Conservation (phyloP, 2,113 vertebrate genomes). For the Picathartes gymnocephalus region DNA sequence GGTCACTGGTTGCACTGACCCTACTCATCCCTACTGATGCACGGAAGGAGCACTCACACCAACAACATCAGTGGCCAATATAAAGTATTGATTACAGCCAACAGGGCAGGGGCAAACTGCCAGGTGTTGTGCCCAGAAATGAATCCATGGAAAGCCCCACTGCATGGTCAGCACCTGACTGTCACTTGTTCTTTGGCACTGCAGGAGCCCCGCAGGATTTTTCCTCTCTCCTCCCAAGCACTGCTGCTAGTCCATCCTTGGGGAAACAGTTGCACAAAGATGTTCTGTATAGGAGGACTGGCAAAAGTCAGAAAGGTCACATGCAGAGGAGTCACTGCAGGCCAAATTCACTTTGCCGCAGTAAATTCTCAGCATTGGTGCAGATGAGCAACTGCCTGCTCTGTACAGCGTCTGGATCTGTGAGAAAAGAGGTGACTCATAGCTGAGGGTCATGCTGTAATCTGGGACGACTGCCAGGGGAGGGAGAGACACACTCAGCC, state of each 20-base stretch:
- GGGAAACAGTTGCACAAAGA: neutral
- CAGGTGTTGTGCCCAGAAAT: neutral
- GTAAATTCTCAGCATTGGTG: neutral
- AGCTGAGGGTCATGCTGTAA: constrained; percentile 37
- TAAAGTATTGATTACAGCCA: neutral
- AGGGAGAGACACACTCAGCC: neutral
- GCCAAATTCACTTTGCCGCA: neutral
- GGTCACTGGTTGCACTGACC: neutral
- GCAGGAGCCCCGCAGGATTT: neutral
- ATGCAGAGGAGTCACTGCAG: neutral
- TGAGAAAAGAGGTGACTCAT: constrained; percentile 56
- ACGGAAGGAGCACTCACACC: neutral
- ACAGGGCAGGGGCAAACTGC: neutral
- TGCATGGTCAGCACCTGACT: neutral
- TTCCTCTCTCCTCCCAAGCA: neutral
- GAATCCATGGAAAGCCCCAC: neutral
- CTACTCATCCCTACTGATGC: neutral
- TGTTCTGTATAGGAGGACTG: neutral
- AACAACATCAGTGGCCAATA: neutral
- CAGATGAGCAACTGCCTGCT: constrained; percentile 30
- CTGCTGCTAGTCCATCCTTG: neutral
- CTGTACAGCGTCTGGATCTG: neutral
- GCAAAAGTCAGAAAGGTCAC: neutral
- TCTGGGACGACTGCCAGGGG: constrained; percentile 46
- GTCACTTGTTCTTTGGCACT: neutral